Conservation (phyloP, 2,113 vertebrate genomes). For the Engystomops pustulosus region DNA sequence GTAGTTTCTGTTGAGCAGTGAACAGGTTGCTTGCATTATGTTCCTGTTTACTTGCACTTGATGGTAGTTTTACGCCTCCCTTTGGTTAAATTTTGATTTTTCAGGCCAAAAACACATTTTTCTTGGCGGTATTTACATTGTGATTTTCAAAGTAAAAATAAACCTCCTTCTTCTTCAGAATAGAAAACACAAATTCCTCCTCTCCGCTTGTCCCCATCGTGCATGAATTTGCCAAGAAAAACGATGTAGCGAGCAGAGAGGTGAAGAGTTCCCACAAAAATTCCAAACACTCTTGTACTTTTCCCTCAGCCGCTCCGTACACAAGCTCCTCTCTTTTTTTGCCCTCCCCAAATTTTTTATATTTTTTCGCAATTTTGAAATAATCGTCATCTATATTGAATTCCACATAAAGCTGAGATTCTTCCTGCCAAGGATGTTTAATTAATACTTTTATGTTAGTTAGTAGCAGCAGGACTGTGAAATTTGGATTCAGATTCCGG, state of each 20-base stretch:
- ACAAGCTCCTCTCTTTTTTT: too few relatives aligned
- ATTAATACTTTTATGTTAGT: too few relatives aligned
- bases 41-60: not conserved
- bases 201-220: not conserved
- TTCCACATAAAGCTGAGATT: too few relatives aligned
- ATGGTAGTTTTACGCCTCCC: not conserved
- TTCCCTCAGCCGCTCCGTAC: not conserved
- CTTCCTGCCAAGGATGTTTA: too few relatives aligned
- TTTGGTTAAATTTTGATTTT: not conserved
- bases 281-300: slow-evolving; percentile 17
- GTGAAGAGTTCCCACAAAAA: slow-evolving; percentile 23
- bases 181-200: not conserved
- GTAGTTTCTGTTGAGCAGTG: not conserved
- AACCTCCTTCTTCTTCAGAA: slow-evolving; percentile 23
- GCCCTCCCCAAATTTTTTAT: too few relatives aligned
- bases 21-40: not conserved
- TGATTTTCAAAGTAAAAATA: slow-evolving; percentile 51
- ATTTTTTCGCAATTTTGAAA: too few relatives aligned
- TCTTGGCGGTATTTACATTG: slow-evolving; percentile 43
- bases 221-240: slow-evolving; percentile 23
- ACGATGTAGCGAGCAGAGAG: slow-evolving; percentile 52
- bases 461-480: too few relatives aligned
- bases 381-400: too few relatives aligned
- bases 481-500: too few relatives aligned
- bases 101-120: slow-evolving; percentile 25